A percentile compares a stretch with the other conserved stretches of the same genome.
Conservation (phyloP, 2,888 invertebrate genomes). For the Ligdia adustata region DNA sequence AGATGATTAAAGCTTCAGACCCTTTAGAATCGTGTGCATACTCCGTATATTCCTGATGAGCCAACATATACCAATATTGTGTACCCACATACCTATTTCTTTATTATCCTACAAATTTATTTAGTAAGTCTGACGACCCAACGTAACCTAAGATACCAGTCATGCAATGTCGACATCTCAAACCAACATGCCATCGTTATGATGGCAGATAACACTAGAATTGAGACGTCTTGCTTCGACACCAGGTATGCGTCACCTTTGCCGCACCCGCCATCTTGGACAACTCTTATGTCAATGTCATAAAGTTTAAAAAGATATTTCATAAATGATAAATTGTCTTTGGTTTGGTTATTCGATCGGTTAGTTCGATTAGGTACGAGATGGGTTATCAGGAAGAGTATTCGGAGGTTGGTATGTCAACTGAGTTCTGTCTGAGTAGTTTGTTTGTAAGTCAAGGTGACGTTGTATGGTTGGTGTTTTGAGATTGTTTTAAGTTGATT, state of each 20-base stretch:
- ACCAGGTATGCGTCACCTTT: constrained; percentile 56
- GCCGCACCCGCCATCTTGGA: constrained; percentile 16
- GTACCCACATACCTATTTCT: no score
- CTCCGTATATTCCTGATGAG: no score
- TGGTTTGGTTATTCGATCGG: constrained; percentile 55
- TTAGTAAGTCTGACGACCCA: no score
- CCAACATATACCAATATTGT: no score
- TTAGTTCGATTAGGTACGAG: constrained; percentile 62
- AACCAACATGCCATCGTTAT: constrained; percentile 47
- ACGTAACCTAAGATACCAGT: constrained; percentile 35
- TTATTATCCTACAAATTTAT: no score
- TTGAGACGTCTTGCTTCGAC: constrained; percentile 71
- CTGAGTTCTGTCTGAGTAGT: constrained; percentile 41
- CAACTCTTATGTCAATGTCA: constrained; percentile 31
- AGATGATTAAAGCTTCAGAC: no score
- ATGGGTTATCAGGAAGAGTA: constrained; percentile 69
- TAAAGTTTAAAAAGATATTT: constrained; percentile 38
- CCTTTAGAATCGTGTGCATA: no score
- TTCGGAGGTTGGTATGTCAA: constrained; percentile 64
- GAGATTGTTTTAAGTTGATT: constrained; percentile 33
- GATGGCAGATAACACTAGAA: constrained; percentile 68
- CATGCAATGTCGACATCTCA: constrained; percentile 39
- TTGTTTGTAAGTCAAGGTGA: constrained; percentile 47
- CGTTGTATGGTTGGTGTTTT: constrained; percentile 28
- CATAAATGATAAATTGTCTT: constrained; percentile 16